These are phyloP conservation scores for Euura lappo DNA, from an alignment of 1,140 invertebrate species.

Conservation along the genomic window DNA sequence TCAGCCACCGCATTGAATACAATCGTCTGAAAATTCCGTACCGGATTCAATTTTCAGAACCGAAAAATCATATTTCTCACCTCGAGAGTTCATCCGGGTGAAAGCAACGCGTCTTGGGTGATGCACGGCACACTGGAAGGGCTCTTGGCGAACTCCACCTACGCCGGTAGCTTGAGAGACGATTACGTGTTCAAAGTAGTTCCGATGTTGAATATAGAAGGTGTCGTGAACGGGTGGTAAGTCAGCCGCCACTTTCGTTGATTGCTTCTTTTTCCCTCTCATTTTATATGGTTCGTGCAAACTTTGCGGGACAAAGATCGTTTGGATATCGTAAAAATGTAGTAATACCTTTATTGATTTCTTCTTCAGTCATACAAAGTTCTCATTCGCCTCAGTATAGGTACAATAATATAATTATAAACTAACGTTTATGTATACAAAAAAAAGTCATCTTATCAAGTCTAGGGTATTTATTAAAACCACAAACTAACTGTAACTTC, in stretches of 20 bases:
- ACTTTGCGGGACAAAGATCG: background rate
- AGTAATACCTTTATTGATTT: conserved; percentile 49
- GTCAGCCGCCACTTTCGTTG: conserved; percentile 40
- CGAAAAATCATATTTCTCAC: conserved; percentile 78
- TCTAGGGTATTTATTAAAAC: background rate
- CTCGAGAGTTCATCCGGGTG: conserved; percentile 86
- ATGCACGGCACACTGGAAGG: conserved; percentile 83
- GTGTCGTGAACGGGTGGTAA: conserved; percentile 89
- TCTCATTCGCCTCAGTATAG: conserved; percentile 38
- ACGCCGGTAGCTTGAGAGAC: conserved; percentile 68
- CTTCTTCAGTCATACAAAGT: conserved; percentile 43
- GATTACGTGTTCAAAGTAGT: conserved; percentile 86
- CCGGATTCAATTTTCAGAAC: conserved; percentile 55
- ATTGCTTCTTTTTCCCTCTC: background rate
- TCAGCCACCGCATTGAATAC: conserved; percentile 12
- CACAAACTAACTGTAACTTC: too few species aligned
- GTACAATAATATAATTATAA: conserved; percentile 37
- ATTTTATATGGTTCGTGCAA: background rate
- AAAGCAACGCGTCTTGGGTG: conserved; percentile 89
- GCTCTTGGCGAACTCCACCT: conserved; percentile 66
- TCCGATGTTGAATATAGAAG: conserved; percentile 89
- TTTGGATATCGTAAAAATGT: conserved; percentile 30
- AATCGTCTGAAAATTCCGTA: background rate
- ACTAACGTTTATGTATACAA: conserved; percentile 23
- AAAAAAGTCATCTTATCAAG: background rate